Conservation (phyloP, 2,113 vertebrate genomes). For the Muntiacus reevesi region DNA sequence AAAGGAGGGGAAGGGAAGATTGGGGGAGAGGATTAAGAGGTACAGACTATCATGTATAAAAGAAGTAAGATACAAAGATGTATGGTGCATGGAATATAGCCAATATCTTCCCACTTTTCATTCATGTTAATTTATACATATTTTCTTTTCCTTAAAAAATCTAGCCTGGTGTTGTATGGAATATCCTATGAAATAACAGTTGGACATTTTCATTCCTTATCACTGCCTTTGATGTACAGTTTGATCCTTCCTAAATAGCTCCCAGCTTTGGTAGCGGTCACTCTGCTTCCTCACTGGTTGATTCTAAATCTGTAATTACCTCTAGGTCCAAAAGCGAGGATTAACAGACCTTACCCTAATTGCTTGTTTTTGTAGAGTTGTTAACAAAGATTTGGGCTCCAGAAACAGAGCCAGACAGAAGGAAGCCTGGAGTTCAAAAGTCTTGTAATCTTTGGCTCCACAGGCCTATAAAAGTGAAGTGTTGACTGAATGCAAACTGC, state of each 20-base stretch:
- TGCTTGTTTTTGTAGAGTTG: conserved; percentile 68
- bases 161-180: not conserved
- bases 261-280: not conserved
- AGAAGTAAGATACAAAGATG: not conserved
- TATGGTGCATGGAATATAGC: not conserved
- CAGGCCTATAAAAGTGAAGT: conserved; percentile 84
- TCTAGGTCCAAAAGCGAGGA: conserved; percentile 38
- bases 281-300: not conserved
- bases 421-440: conserved; percentile 83
- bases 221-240: not conserved
- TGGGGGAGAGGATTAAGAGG: not conserved
- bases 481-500: conserved; percentile 85
- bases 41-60: not conserved
- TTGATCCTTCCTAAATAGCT: not conserved
- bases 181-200: not conserved
- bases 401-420: conserved; percentile 85
- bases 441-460: conserved; percentile 85
- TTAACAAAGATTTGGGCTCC: conserved; percentile 79
- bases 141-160: not conserved
- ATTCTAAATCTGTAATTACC: conserved; percentile 48
- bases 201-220: not conserved
- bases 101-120: not conserved
- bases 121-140: not conserved
- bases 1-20: not conserved
- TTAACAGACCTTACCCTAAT: conserved; percentile 63